phyloP scores from a whole-genome alignment of 2,888 invertebrate genomes.

The Allacma fusca region DNA sequence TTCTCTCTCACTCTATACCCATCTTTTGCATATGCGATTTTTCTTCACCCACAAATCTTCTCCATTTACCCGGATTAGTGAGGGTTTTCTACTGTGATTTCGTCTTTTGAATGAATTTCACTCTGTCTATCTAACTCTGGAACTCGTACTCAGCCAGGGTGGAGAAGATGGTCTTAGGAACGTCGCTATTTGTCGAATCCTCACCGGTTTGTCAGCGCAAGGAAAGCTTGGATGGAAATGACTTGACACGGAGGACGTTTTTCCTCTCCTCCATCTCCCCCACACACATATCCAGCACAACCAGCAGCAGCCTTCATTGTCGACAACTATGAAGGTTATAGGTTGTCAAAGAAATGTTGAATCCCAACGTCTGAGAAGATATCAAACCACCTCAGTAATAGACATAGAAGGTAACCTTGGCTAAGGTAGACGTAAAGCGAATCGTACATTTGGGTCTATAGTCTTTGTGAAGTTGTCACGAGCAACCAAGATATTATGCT shows the following conservation, averaged over 20 bases:
- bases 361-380: not conserved
- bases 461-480: conserved; percentile 19
- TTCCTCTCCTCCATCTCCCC: not conserved
- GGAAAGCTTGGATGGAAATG: conserved; percentile 6
- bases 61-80: conserved; percentile 42
- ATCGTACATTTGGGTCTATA: conserved; percentile 14
- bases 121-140: conserved; percentile 16
- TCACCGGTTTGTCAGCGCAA: conserved; percentile 40
- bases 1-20: conserved; percentile 7
- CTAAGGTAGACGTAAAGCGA: not conserved
- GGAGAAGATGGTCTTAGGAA: conserved; percentile 28
- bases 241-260: conserved; percentile 28
- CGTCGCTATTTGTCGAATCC: conserved; percentile 39
- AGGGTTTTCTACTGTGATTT: conserved; percentile 43
- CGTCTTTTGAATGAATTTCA: conserved; percentile 38
- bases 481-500: conserved; percentile 19
- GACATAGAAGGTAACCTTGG: not conserved
- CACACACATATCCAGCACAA: not conserved
- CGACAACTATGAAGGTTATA: conserved; percentile 25
- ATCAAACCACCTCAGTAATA: not conserved
- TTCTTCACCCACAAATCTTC: conserved; percentile 42
- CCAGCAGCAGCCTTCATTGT: conserved; percentile 4
- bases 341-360: not conserved
- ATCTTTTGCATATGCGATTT: conserved; percentile 41
- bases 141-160: conserved; percentile 14